Evolutionary conservation across 2,113 vertebrate genomes (phyloP).

Genomic region (Clarias macrocephalus): DNA sequence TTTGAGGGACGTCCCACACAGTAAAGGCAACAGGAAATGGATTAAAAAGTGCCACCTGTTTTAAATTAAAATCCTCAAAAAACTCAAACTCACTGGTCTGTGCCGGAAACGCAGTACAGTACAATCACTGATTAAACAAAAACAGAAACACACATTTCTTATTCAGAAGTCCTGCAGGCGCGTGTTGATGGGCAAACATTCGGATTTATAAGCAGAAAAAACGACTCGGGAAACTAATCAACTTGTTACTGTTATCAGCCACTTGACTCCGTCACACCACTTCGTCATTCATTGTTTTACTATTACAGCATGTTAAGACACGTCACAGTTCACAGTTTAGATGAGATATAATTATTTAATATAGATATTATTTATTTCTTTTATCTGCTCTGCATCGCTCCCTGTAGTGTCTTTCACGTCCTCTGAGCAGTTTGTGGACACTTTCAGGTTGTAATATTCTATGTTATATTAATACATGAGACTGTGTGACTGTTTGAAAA

Average conservation of each 20-base stretch:
- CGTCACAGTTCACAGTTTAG: not conserved
- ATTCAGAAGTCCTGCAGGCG: no score
- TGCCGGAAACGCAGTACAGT: no score
- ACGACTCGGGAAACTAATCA: not conserved
- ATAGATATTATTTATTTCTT: no score
- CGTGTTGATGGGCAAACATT: no score
- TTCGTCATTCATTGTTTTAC: not conserved
- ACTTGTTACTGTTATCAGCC: no score
- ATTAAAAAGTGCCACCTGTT: not conserved
- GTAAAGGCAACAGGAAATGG: not conserved
- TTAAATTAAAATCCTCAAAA: no score
- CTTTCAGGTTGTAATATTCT: not conserved
- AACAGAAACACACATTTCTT: no score
- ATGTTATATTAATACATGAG: no score
- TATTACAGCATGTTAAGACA: not conserved
- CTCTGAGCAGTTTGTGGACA: not conserved
- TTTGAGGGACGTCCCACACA: no score
- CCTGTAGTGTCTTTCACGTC: not conserved
- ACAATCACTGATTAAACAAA: no score
- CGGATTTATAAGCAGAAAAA: not conserved
- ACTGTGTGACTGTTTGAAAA: not conserved
- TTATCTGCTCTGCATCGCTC: no score
- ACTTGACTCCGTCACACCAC: not conserved
- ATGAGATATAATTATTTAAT: not conserved
- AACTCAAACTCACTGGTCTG: no score